These are phyloP conservation scores for Heliconius ismenius DNA, from an alignment of 2,888 invertebrate species.

Conservation along the genomic window DNA sequence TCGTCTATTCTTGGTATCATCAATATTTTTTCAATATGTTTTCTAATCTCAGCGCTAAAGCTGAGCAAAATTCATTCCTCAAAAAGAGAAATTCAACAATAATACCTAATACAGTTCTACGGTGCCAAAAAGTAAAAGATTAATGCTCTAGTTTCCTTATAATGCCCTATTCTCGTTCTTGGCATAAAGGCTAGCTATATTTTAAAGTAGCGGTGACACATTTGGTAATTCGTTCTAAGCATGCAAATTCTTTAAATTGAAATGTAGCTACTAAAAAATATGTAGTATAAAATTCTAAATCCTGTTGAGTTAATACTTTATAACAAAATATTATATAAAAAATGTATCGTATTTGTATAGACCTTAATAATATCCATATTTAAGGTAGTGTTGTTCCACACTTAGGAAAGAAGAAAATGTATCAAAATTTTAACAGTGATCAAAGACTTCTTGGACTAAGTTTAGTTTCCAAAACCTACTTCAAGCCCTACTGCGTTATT, in stretches of 20 bases:
- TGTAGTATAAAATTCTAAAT: conserved; percentile 7
- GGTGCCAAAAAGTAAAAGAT: conserved; percentile 39
- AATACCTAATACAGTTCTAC: conserved; percentile 24
- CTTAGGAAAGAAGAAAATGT: no score
- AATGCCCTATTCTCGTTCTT: conserved; percentile 38
- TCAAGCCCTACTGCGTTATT: no score
- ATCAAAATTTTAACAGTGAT: no score
- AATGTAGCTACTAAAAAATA: conserved; percentile 15
- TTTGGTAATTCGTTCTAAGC: conserved; percentile 30
- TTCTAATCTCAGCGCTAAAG: neutral
- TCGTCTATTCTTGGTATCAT: neutral
- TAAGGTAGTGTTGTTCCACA: no score
- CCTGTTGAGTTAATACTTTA: neutral
- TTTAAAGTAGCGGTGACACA: conserved; percentile 36
- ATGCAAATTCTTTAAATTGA: conserved; percentile 26
- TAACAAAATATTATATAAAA: neutral
- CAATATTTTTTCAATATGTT: neutral
- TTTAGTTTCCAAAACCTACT: no score
- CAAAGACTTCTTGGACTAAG: no score
- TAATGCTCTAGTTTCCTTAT: conserved; percentile 37
- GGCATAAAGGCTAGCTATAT: conserved; percentile 41
- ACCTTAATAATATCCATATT: no score
- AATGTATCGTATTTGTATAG: no score
- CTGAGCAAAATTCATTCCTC: neutral
- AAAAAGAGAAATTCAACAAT: conserved; percentile 11